Conservation (phyloP, 2,113 vertebrate genomes). For the Hippocampus zosterae region DNA sequence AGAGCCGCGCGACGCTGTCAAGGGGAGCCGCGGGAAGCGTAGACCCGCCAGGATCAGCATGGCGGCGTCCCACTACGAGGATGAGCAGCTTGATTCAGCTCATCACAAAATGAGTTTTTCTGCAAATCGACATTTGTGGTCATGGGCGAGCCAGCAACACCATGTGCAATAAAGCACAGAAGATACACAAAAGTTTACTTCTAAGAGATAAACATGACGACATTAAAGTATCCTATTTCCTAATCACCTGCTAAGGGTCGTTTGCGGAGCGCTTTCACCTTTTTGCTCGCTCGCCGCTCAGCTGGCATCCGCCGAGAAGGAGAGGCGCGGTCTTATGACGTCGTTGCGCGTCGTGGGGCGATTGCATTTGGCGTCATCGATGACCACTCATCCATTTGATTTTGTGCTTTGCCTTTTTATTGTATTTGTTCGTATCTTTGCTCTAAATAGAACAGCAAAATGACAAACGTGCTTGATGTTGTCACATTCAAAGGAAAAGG, state of each 20-base stretch:
- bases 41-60: neutral
- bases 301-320: too few species aligned
- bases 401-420: too few species aligned
- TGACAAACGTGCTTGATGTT: neutral
- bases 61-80: neutral
- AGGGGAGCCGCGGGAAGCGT: neutral
- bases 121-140: neutral
- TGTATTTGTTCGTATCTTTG: neutral
- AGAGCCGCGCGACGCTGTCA: neutral
- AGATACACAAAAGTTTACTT: neutral
- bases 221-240: neutral
- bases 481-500: neutral
- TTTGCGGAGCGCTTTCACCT: neutral
- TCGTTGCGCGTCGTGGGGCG: neutral
- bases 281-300: neutral
- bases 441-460: too few species aligned
- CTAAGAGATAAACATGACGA: neutral
- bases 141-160: neutral
- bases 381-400: neutral
- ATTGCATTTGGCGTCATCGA: neutral
- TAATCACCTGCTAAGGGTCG: neutral
- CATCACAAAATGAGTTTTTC: neutral
- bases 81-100: neutral
- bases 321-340: conserved; percentile 10
- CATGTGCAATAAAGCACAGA: neutral